Evolutionary conservation across 1,140 invertebrate species (phyloP).

Genomic region (Diploscapter pachys): DNA sequence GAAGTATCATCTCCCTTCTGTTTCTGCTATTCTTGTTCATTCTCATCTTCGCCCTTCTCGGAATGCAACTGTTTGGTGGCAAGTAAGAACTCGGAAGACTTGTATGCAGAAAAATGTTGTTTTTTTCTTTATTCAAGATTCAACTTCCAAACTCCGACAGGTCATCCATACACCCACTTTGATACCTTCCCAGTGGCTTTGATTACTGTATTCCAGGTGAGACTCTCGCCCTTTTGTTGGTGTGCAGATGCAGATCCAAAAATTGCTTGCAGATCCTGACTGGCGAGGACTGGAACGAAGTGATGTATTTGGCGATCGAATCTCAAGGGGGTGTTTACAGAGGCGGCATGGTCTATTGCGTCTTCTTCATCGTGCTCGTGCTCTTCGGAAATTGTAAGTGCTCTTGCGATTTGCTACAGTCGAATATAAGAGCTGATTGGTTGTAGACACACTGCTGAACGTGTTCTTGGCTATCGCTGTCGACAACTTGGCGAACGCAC

Average conservation of each 20-base stretch:
- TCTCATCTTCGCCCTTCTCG: conserved; percentile 97
- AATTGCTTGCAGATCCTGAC: conserved; percentile 79
- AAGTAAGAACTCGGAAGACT: conserved; percentile 65
- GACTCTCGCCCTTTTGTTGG: neutral
- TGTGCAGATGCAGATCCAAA: too few relatives aligned
- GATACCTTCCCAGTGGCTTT: conserved; percentile 98
- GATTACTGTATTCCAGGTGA: conserved; percentile 94
- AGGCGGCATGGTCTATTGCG: conserved; percentile 89
- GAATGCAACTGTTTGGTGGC: conserved; percentile 99
- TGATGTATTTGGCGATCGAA: conserved; percentile 98
- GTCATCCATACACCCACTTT: conserved; percentile 91
- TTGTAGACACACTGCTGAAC: conserved; percentile 86
- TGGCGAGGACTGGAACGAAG: conserved; percentile 99
- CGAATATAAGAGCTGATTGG: too few relatives aligned
- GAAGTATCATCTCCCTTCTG: conserved; percentile 97
- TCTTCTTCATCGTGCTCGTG: conserved; percentile 98
- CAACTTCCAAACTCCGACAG: conserved; percentile 82
- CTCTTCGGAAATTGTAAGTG: conserved; percentile 92
- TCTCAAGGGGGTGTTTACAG: conserved; percentile 78
- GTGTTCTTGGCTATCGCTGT: conserved; percentile 99
- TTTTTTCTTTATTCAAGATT: conserved; percentile 51
- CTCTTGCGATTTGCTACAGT: neutral
- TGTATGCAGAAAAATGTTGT: conserved; percentile 38
- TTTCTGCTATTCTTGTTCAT: conserved; percentile 99
- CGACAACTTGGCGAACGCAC: conserved; percentile 99